Base-by-base conservation (phyloP, 2,888 invertebrate genomes). In the Aricia artaxerxes region DNA sequence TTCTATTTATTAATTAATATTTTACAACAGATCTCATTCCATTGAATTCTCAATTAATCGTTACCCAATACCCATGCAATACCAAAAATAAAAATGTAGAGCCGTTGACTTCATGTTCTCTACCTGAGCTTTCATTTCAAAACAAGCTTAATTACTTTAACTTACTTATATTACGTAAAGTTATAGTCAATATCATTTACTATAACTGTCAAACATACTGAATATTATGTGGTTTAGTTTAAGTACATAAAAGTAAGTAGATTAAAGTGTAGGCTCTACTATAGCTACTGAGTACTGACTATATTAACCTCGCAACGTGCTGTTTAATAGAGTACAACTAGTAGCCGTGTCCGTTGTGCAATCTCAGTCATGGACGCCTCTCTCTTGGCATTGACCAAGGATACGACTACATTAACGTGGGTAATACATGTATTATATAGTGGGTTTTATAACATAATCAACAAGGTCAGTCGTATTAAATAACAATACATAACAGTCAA, bases 331-430 rank as follows among this genome's bases (percentile, higher is more conserved):
- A 75, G 49, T 31, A 75, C n/a, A 24, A 53, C 73, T 44, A 75
- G 84, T 81, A 84, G 82, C 84, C 77, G 81, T 79, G 82, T 78
- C 82, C 82, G 82, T 85, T 85, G 83, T 83, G 84, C 84, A 85
- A 84, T 76, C 69, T 69, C 69, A 69, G 49, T 49, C 49, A 69
- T 38, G 13, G 31, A 24, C 79, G 81, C 91, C 93, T 87, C 84
- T 94, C 94, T 94, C 94, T 94, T 91, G 93, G 89, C 94, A 94
- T 92, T 94, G 94, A 90, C 88, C 88, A 85, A 87, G 89, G 88
- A 89, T 81, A 80, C 75, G 6, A 76, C 13, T 16, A 64, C n/a
- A 11, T 24, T 64, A 31, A 78, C 64, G 24, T 40, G 64, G n/a
- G 57, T 13, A 69, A 69, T 69, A 69, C 69, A 38, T 6, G 35